phyloP scores from a whole-genome alignment of 1,140 invertebrate species.

The Pseudomyrmex dendroicus region DNA sequence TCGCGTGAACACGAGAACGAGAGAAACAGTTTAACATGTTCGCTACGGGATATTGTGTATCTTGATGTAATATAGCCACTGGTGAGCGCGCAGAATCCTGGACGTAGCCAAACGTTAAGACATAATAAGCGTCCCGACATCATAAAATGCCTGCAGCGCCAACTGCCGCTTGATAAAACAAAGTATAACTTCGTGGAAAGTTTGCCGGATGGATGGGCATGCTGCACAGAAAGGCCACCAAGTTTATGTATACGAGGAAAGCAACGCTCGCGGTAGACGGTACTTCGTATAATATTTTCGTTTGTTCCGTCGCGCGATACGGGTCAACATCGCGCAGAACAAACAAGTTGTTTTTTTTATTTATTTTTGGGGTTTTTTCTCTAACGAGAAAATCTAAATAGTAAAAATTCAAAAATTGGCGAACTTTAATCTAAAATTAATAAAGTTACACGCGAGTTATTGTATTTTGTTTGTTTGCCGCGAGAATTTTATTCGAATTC shows the following conservation, averaged over 20 bases:
- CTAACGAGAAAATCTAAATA: too few relatives aligned
- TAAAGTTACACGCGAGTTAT: background rate
- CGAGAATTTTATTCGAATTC: background rate
- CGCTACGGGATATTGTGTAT: conserved; percentile 38
- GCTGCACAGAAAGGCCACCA: conserved; percentile 20
- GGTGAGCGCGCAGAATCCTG: conserved; percentile 29
- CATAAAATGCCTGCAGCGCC: conserved; percentile 51
- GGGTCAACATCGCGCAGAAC: background rate
- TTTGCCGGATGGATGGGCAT: conserved; percentile 47
- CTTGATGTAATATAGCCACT: conserved; percentile 28
- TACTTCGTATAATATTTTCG: conserved; percentile 44
- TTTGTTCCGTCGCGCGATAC: background rate
- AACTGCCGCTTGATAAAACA: conserved; percentile 57
- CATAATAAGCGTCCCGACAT: conserved; percentile 52
- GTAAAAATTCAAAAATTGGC: too few relatives aligned
- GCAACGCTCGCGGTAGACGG: background rate
- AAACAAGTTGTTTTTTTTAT: background rate
- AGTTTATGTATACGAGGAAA: conserved; percentile 25
- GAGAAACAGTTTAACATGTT: conserved; percentile 40
- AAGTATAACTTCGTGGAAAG: conserved; percentile 52
- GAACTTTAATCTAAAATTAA: too few relatives aligned
- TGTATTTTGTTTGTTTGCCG: background rate
- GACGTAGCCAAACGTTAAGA: conserved; percentile 56
- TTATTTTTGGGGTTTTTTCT: too few relatives aligned
- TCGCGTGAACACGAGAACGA: background rate